Percentiles rank a stretch among this genome's conserved stretches.
These are phyloP conservation scores for Gymnoscelis rufifasciata DNA, from an alignment of 2,888 invertebrate genomes.

Conservation along the genomic window DNA sequence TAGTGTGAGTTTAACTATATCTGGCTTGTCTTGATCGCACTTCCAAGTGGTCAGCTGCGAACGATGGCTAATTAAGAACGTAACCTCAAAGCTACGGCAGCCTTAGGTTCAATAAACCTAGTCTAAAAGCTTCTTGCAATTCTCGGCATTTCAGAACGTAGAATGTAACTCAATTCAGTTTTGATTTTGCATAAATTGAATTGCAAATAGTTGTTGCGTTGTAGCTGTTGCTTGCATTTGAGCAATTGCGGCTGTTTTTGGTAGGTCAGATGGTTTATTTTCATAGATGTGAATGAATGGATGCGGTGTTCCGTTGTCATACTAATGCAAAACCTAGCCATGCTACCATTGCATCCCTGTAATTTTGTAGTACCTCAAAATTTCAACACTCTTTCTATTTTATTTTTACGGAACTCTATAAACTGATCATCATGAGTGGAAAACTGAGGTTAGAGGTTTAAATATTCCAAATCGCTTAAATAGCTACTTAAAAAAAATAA, in stretches of 20 bases:
- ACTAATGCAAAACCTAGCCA: too few species aligned
- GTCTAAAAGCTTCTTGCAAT: constrained; percentile 62
- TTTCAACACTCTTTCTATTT: too few species aligned
- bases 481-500: too few species aligned
- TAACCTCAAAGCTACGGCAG: constrained; percentile 60
- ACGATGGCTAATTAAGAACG: constrained; percentile 74
- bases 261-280: constrained; percentile 17
- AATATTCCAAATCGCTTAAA: too few species aligned
- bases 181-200: constrained; percentile 56
- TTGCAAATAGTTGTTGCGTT: constrained; percentile 51
- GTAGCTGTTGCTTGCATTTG: constrained; percentile 39
- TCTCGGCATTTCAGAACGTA: constrained; percentile 39
- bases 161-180: constrained; percentile 33
- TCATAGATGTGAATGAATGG: constrained; percentile 5
- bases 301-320: too few species aligned
- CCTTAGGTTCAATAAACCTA: constrained; percentile 63
- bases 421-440: too few species aligned
- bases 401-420: too few species aligned
- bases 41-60: constrained; percentile 68
- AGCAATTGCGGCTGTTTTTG: constrained; percentile 23
- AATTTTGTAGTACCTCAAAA: too few species aligned
- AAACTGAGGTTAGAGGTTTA: too few species aligned
- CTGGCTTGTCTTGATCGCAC: constrained; percentile 49
- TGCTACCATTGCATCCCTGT: too few species aligned
- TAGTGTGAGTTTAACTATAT: constrained; percentile 20